Conservation (phyloP, 2,113 vertebrate species). For the Litocranius walleri region DNA sequence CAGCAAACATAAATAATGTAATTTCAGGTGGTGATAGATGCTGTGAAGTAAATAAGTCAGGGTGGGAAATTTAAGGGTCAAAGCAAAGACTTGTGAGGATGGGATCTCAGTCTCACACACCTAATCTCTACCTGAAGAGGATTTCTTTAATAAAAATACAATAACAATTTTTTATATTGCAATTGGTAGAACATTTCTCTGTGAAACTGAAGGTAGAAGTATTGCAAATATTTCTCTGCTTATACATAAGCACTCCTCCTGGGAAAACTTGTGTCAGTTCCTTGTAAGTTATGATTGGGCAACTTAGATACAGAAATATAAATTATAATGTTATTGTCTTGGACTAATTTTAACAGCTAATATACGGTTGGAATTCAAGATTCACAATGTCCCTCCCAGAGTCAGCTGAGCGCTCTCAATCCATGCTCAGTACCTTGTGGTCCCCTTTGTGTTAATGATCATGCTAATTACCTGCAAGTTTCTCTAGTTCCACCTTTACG, state of each 20-base stretch:
- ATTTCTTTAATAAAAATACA: neutral
- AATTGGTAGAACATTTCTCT: neutral
- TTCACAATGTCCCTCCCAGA: neutral
- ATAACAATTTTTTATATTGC: neutral
- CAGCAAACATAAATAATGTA: neutral
- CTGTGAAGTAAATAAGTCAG: neutral
- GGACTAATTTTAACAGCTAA: constrained; percentile 4
- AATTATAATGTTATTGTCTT: neutral
- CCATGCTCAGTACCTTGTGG: neutral
- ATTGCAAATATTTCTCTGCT: neutral
- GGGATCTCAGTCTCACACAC: neutral
- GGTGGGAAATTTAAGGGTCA: neutral
- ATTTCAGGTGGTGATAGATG: neutral
- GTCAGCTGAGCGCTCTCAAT: neutral
- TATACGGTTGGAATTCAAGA: neutral
- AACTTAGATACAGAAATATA: neutral
- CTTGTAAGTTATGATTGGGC: neutral
- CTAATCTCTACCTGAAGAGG: neutral
- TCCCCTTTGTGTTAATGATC: neutral
- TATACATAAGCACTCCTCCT: neutral
- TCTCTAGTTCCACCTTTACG: constrained; percentile 4
- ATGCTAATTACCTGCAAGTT: neutral
- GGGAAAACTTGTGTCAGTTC: neutral
- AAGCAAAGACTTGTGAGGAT: neutral
- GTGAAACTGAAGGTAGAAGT: neutral